Percentiles rank a stretch among this genome's conserved stretches.
Conservation (phyloP, 2,797 vertebrate species). For the Sebastes reedi region DNA sequence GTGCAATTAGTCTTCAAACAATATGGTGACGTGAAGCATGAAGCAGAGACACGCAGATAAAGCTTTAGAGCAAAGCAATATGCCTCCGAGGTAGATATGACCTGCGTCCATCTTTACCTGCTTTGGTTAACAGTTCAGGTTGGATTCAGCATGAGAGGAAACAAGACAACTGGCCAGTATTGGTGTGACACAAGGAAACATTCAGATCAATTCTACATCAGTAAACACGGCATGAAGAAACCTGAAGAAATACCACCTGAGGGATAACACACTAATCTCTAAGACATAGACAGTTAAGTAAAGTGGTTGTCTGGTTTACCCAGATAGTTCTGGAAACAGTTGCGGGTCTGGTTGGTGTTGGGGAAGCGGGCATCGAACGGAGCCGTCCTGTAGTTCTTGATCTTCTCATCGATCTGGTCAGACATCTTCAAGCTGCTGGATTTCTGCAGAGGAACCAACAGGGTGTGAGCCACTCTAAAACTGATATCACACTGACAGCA, state of each 20-base stretch:
- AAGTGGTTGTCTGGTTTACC: slow-evolving; percentile 50
- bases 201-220: not conserved
- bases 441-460: slow-evolving; percentile 1
- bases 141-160: not conserved
- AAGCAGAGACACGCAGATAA: not conserved
- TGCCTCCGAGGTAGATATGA: not conserved
- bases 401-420: slow-evolving; percentile 71
- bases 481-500: not conserved
- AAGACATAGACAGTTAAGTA: not conserved
- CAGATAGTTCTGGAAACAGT: slow-evolving; percentile 84
- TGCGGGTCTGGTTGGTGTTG: slow-evolving; percentile 83
- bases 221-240: not conserved
- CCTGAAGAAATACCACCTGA: not conserved
- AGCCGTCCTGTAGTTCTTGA: slow-evolving; percentile 81
- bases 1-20: too few relatives aligned
- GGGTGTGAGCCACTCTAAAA: not conserved
- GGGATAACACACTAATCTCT: not conserved
- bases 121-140: not conserved
- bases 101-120: not conserved
- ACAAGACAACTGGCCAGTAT: not conserved
- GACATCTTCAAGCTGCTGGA: slow-evolving; percentile 63
- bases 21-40: not conserved
- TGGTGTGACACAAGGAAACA: not conserved
- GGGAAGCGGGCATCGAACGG: slow-evolving; percentile 84
- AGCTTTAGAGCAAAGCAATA: not conserved